phyloP scores from a whole-genome alignment of 2,888 invertebrate genomes.

The Penaeus monodon region DNA sequence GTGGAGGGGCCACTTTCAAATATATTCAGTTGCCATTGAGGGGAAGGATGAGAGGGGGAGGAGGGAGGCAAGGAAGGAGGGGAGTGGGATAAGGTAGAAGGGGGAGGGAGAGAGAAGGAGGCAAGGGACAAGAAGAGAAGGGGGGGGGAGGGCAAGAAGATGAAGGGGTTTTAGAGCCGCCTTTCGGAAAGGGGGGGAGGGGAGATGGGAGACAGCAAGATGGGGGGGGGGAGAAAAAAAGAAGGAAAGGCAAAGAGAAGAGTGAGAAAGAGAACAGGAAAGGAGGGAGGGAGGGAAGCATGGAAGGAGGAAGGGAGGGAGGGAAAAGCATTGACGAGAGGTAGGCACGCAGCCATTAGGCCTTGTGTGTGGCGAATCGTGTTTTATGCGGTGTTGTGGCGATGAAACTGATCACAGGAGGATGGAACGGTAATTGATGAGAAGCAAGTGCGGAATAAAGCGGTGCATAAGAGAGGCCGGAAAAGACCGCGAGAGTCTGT shows the following conservation, averaged over 20 bases:
- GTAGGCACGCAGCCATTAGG: too few species aligned
- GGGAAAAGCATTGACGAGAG: too few species aligned
- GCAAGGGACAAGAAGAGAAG: neutral
- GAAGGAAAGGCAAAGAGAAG: neutral
- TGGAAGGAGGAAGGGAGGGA: neutral
- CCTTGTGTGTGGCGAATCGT: too few species aligned
- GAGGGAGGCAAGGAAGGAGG: neutral
- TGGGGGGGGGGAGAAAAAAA: neutral
- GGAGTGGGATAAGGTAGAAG: neutral
- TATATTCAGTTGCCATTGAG: slow-evolving; percentile 31
- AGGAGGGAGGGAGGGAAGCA: neutral
- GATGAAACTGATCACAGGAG: too few species aligned
- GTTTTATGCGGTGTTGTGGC: too few species aligned
- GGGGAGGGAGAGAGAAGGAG: slow-evolving; percentile 7
- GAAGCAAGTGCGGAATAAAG: too few species aligned
- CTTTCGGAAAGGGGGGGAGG: slow-evolving; percentile 1
- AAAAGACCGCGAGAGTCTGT: too few species aligned
- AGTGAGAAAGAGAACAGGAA: slow-evolving; percentile 30
- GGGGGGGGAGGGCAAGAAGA: neutral
- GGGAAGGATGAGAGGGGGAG: slow-evolving; percentile 2
- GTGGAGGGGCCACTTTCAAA: slow-evolving; percentile 6
- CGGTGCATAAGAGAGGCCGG: too few species aligned
- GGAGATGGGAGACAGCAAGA: neutral
- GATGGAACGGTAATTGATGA: too few species aligned
- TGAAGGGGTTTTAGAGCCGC: slow-evolving; percentile 22